Evolutionary conservation across 2,113 vertebrate genomes (phyloP), one percentile per base, ranked within the genome.

Genomic region (Bufo gargarizans): DNA sequence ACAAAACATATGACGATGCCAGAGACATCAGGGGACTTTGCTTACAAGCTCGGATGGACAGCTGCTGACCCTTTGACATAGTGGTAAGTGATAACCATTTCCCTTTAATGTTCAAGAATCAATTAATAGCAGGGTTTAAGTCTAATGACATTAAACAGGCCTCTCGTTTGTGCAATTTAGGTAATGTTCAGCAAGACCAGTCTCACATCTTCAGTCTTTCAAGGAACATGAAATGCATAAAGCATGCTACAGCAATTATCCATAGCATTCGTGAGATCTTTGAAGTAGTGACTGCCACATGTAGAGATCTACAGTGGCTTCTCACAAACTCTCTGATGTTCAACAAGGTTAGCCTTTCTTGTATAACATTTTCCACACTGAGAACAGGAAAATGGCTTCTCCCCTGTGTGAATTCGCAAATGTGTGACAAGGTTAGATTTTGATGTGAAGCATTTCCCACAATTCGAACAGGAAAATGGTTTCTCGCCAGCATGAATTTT

Each of bases 301-400:
- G 63, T 1, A 67, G 65, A 13, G 4, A 69, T 4, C 67, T 69
- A 69, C 67, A 5, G 13, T 5, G n/a, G 5, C 67, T 69, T 69
- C 11, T 69, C 67, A 69, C 67, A 69, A 12, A 16, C 7, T 43
- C 19, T 63, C 58, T 82, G 80, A 43, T 82, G 80, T 58, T 61
- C 61, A 4, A 82, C 16, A 47, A 82, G 80, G 49, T 33, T 82
- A 9, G 56, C 56, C 9, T 82, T 82, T 14, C 80, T 82, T 1
- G 80, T 63, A n/a, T 50, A 82, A 82, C 56, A 82, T 49, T 82
- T 82, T 16, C 80, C 80, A 82, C 80, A 82, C 19, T 82, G 56
- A 16, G 55, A 81, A 61, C 78, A 81, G 11, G 78, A 67, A 22
- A 67, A 67, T 22, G 7, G 20, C 20, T 67, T 67, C 63, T 67